phyloP scores from a whole-genome alignment of 2,113 vertebrate genomes.

The Solenodon paradoxus region DNA sequence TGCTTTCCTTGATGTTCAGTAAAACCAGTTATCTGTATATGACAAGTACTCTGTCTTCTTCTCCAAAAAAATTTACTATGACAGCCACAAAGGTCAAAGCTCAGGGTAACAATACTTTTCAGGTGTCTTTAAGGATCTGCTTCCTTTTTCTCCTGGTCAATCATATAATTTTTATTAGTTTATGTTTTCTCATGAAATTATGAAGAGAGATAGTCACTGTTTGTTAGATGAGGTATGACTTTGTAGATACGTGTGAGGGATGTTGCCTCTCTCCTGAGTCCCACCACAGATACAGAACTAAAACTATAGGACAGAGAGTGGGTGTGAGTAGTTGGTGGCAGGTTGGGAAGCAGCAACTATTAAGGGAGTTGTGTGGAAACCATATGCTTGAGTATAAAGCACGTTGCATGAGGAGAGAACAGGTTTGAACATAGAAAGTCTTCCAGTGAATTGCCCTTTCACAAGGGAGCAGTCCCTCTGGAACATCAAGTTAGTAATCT shows the following conservation, averaged over 20 bases:
- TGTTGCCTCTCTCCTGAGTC: background rate
- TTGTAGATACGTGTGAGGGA: background rate
- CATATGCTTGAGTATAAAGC: slow-evolving; percentile 28
- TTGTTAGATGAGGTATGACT: background rate
- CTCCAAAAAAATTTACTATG: background rate
- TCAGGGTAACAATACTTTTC: background rate
- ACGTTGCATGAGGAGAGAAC: background rate
- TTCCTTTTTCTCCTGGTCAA: background rate
- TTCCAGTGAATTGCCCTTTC: slow-evolving; percentile 66
- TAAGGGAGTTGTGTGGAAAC: background rate
- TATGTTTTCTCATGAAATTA: background rate
- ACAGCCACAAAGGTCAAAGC: background rate
- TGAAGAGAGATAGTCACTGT: background rate
- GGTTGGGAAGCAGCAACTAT: background rate
- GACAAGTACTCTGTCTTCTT: background rate
- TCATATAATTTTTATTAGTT: background rate
- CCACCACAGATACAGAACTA: background rate
- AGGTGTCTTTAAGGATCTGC: background rate
- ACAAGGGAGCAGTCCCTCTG: slow-evolving; percentile 48
- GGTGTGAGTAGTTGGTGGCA: background rate
- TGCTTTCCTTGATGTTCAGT: background rate
- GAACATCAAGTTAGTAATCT: slow-evolving; percentile 62
- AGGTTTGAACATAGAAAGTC: slow-evolving; percentile 34
- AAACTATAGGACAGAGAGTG: background rate
- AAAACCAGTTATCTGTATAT: background rate